Percentiles rank a stretch among this genome's conserved stretches.
phyloP scores from a whole-genome alignment of 2,113 vertebrate species.

The Sceloporus tristichus region DNA sequence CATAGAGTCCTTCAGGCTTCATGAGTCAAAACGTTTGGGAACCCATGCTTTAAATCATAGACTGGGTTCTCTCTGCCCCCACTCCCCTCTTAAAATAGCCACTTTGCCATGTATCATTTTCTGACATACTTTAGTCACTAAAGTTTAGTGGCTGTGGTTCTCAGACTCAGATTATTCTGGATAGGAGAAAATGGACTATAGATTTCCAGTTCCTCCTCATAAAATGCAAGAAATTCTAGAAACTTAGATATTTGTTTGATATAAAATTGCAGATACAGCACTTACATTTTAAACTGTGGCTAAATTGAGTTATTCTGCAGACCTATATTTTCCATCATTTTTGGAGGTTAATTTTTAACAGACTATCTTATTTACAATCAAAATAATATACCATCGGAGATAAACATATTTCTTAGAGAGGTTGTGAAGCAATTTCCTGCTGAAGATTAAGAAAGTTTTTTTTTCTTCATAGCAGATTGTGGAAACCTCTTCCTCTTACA shows the following conservation, averaged over 20 bases:
- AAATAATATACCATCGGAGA: too few relatives aligned
- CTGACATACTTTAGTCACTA: too few relatives aligned
- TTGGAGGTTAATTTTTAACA: too few relatives aligned
- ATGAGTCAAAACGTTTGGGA: too few relatives aligned
- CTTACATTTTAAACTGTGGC: not conserved
- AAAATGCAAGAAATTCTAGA: not conserved
- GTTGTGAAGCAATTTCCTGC: conserved; percentile 66
- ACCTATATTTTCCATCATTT: not conserved
- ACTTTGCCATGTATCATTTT: not conserved
- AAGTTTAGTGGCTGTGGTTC: not conserved
- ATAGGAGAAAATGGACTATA: not conserved
- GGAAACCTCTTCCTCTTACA: not conserved
- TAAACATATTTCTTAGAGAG: conserved; percentile 44
- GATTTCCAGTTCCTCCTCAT: not conserved
- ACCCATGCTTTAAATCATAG: not conserved
- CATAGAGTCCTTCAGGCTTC: too few relatives aligned
- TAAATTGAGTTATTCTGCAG: conserved; percentile 30
- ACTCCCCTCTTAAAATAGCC: not conserved
- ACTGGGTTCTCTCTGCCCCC: not conserved
- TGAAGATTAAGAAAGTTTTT: conserved; percentile 48
- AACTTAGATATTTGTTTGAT: not conserved
- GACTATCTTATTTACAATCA: too few relatives aligned
- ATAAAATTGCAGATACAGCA: not conserved
- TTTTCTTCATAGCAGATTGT: not conserved
- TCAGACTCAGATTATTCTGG: not conserved